A percentile compares a stretch with the other conserved stretches of the same genome.
Evolutionary conservation across 2,888 invertebrate genomes (phyloP).

Genomic region (Allophyes oxyacanthae): DNA sequence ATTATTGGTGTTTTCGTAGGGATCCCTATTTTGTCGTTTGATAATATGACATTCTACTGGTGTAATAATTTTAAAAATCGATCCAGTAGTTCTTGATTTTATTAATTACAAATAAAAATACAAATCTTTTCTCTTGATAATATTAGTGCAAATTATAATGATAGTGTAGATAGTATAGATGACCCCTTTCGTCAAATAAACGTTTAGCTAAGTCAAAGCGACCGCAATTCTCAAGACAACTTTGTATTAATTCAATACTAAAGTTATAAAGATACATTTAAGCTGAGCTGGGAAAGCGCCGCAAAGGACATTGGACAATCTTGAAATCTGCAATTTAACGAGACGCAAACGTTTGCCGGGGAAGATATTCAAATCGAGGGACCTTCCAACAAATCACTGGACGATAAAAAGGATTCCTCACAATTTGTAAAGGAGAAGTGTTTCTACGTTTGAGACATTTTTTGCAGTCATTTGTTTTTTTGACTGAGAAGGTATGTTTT

Average conservation of each 20-base stretch:
- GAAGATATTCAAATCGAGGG: constrained; percentile 57
- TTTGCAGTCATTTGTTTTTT: constrained; percentile 35
- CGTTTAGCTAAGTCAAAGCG: neutral
- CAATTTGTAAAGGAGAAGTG: constrained; percentile 50
- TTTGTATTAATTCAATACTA: constrained; percentile 46
- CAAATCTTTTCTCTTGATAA: too few species aligned
- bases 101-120: too few species aligned
- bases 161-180: too few species aligned
- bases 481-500: constrained; percentile 17
- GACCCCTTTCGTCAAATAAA: constrained; percentile 3
- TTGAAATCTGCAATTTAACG: constrained; percentile 57
- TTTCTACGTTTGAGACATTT: constrained; percentile 20
- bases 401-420: constrained; percentile 55
- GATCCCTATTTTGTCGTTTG: too few species aligned
- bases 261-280: constrained; percentile 48
- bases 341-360: constrained; percentile 42
- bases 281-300: constrained; percentile 15
- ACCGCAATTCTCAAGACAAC: neutral
- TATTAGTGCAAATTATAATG: too few species aligned
- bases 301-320: constrained; percentile 36
- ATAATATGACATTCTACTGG: too few species aligned
- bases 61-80: too few species aligned
- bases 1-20: too few species aligned
- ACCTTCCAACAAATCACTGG: constrained; percentile 58
- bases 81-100: too few species aligned